Evolutionary conservation across 2,888 invertebrate species (phyloP).

Genomic region (Limnephilus lunatus): DNA sequence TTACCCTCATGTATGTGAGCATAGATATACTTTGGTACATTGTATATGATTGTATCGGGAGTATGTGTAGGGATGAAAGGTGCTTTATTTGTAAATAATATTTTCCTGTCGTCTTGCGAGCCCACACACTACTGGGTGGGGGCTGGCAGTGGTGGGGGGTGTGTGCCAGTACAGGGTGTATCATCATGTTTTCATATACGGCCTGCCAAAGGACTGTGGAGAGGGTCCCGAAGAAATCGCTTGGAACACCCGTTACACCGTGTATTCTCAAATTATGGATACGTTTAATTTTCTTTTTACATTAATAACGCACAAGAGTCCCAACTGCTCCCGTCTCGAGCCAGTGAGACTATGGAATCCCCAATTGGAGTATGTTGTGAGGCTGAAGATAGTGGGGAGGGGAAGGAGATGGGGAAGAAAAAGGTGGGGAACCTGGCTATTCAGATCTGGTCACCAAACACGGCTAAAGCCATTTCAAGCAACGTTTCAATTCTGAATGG

Average conservation of each 20-base stretch:
- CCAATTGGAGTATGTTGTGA: no score
- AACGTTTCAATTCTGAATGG: no score
- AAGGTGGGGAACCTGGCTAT: no score
- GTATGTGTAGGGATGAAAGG: neutral
- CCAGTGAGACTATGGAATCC: no score
- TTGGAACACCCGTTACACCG: neutral
- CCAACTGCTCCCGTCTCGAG: no score
- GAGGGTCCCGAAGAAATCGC: neutral
- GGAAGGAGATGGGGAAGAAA: no score
- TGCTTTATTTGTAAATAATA: neutral
- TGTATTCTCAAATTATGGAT: neutral
- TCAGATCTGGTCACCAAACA: no score
- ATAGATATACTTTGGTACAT: neutral
- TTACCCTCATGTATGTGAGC: neutral
- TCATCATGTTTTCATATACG: slow-evolving; percentile 27
- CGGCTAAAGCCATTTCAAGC: no score
- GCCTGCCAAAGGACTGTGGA: slow-evolving; percentile 3
- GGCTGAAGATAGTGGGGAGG: no score
- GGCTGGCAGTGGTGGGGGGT: neutral
- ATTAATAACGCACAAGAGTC: no score
- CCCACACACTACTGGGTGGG: neutral
- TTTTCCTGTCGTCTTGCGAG: neutral
- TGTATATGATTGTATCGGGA: slow-evolving; percentile 1
- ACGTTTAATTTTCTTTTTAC: neutral
- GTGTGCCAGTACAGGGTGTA: slow-evolving; percentile 8